These are phyloP conservation scores for Notarius quadriscutis DNA, from an alignment of 2,113 vertebrate species.

Conservation along the genomic window DNA sequence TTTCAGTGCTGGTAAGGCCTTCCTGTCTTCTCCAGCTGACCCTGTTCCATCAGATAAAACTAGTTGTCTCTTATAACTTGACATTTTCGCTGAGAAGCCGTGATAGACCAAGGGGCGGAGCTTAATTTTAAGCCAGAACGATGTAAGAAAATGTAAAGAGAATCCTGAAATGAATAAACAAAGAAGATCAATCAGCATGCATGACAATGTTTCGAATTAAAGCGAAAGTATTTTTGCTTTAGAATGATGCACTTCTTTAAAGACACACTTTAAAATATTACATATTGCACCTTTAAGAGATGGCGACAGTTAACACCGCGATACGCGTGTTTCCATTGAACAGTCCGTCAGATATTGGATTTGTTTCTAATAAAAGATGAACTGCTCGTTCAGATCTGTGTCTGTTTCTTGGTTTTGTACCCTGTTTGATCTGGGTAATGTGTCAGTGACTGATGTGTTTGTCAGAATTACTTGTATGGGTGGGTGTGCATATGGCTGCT, in stretches of 20 bases:
- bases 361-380: background rate
- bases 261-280: background rate
- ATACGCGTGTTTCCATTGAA: too few relatives aligned
- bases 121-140: background rate
- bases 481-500: constrained; percentile 31
- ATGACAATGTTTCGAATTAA: background rate
- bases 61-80: too few relatives aligned
- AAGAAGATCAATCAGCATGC: background rate
- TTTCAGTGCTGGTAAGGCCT: background rate
- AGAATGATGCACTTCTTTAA: too few relatives aligned
- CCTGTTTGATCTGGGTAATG: background rate
- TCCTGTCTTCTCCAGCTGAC: background rate
- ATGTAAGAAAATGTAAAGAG: background rate
- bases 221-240: background rate
- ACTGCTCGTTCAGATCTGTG: background rate
- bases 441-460: constrained; percentile 3
- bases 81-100: background rate
- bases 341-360: too few relatives aligned
- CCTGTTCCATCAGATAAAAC: background rate
- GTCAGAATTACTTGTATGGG: background rate
- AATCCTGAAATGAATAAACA: background rate
- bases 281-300: background rate
- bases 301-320: background rate
- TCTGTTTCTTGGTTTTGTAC: background rate
- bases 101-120: background rate